These are phyloP conservation scores for Shargacucullia verbasci DNA, from an alignment of 2,888 invertebrate genomes.

Conservation along the genomic window DNA sequence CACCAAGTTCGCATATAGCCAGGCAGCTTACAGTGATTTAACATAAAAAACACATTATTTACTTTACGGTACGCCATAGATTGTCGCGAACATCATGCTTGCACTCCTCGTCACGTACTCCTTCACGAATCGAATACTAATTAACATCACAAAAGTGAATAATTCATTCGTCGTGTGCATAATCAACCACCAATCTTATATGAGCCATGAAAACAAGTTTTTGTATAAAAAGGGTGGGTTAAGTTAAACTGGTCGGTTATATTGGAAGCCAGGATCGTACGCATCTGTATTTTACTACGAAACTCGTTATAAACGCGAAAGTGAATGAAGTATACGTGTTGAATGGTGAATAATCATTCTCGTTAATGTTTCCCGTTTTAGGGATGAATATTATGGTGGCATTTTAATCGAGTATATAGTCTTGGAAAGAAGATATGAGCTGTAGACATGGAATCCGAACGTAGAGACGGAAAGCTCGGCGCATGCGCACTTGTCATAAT, in stretches of 20 bases:
- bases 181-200: slow-evolving; percentile 52
- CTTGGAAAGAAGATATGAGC: no score
- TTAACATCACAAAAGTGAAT: slow-evolving; percentile 65
- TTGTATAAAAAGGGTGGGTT: slow-evolving; percentile 5
- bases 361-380: slow-evolving; percentile 33
- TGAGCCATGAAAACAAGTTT: slow-evolving; percentile 26
- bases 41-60: slow-evolving; percentile 58
- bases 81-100: slow-evolving; percentile 53
- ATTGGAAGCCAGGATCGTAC: slow-evolving; percentile 34
- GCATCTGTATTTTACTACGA: slow-evolving; percentile 48
- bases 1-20: slow-evolving; percentile 42
- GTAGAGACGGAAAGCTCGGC: no score
- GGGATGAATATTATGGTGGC: background rate
- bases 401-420: background rate
- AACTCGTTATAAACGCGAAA: slow-evolving; percentile 57
- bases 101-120: slow-evolving; percentile 56
- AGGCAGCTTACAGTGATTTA: slow-evolving; percentile 36
- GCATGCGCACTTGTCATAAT: no score
- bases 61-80: slow-evolving; percentile 42
- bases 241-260: slow-evolving; percentile 25
- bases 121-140: slow-evolving; percentile 68
- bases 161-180: slow-evolving; percentile 66
- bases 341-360: slow-evolving; percentile 46
- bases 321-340: slow-evolving; percentile 56
- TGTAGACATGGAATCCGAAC: no score